Evolutionary conservation across 2,888 invertebrate species (phyloP).

Genomic region (Brenthis daphne): DNA sequence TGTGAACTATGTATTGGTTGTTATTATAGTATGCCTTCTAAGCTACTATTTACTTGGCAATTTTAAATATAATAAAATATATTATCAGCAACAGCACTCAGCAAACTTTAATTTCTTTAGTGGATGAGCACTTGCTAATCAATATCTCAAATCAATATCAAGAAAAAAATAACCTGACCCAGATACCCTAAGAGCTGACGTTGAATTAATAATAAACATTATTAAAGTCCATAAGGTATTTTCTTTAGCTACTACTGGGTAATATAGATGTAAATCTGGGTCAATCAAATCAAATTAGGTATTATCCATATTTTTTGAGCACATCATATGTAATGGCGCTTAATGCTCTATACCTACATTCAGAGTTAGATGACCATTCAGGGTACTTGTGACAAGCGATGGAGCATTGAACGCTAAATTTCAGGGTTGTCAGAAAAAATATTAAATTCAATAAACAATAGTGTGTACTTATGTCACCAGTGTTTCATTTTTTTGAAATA

Average conservation of each 20-base stretch:
- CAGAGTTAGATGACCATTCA: neutral
- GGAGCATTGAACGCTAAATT: conserved; percentile 15
- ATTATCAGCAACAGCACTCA: neutral
- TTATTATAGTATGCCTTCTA: conserved; percentile 8
- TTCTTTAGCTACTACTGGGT: too few species aligned
- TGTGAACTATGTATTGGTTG: conserved; percentile 14
- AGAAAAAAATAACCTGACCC: neutral
- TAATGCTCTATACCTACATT: neutral
- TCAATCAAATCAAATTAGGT: too few species aligned
- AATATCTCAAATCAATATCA: too few species aligned
- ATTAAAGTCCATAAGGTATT: too few species aligned
- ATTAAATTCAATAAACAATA: conserved; percentile 42
- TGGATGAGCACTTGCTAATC: neutral
- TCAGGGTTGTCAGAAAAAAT: conserved; percentile 47
- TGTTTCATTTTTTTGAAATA: conserved; percentile 32
- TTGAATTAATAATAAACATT: neutral
- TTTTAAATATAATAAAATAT: neutral
- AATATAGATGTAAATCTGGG: too few species aligned
- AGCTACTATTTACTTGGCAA: neutral
- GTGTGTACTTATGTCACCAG: conserved; percentile 8
- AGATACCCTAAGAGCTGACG: neutral
- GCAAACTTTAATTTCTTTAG: neutral
- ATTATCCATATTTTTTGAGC: too few species aligned
- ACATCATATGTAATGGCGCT: too few species aligned
- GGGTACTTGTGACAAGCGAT: conserved; percentile 7